Percentiles rank a stretch among this genome's conserved stretches.
Evolutionary conservation across 2,888 invertebrate genomes (phyloP).

Genomic region (Biston stratarius): DNA sequence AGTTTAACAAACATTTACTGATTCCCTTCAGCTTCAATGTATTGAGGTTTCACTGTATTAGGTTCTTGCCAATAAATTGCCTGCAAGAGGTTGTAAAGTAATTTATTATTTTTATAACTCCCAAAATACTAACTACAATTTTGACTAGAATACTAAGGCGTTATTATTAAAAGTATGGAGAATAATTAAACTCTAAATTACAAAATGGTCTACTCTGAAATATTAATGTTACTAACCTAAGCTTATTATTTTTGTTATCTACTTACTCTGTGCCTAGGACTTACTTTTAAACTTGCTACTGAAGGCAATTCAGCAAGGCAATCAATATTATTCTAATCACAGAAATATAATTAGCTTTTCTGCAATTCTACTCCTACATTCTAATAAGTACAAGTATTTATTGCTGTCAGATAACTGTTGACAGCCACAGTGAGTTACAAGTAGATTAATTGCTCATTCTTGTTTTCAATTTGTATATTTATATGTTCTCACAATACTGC

Average conservation of each 20-base stretch:
- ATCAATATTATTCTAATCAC: constrained; percentile 28
- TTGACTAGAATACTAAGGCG: constrained; percentile 33
- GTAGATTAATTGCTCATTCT: too few relatives aligned
- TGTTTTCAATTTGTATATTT: too few relatives aligned
- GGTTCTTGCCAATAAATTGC: too few relatives aligned
- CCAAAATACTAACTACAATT: background rate
- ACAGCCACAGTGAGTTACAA: background rate
- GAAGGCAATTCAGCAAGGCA: constrained; percentile 50
- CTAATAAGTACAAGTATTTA: constrained; percentile 2
- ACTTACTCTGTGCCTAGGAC: constrained; percentile 3
- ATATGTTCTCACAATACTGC: too few relatives aligned
- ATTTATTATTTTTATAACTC: too few relatives aligned
- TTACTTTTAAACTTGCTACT: constrained; percentile 35
- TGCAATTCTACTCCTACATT: constrained; percentile 23
- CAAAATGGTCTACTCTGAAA: background rate
- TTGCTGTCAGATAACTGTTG: background rate
- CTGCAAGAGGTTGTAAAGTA: too few relatives aligned
- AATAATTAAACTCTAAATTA: constrained; percentile 3
- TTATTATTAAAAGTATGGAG: constrained; percentile 14
- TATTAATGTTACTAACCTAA: background rate
- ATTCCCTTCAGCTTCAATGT: too few relatives aligned
- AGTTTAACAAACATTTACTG: too few relatives aligned
- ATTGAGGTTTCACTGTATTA: too few relatives aligned
- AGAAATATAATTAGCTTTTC: constrained; percentile 2
- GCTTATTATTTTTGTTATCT: background rate